Conservation (phyloP, 2,888 invertebrate species). For the Epirrita christyi region DNA sequence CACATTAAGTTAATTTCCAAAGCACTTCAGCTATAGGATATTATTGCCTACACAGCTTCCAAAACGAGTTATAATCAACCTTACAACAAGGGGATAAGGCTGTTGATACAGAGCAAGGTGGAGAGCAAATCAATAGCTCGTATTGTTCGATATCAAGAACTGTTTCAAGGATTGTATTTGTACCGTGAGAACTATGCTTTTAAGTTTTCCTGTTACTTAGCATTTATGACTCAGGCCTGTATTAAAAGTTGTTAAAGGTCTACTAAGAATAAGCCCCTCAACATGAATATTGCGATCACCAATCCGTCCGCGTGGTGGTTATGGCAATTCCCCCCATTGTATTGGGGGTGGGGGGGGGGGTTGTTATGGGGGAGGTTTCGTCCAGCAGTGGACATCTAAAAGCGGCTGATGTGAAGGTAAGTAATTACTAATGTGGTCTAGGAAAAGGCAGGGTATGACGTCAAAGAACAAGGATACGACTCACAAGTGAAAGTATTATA, state of each 20-base stretch:
- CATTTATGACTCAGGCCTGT: neutral
- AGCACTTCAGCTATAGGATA: conserved; percentile 36
- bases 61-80: conserved; percentile 1
- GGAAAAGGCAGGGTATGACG: too few species aligned
- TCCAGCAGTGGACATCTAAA: too few species aligned
- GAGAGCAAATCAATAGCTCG: conserved; percentile 31
- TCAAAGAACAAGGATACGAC: too few species aligned
- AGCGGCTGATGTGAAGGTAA: too few species aligned
- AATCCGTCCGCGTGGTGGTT: too few species aligned
- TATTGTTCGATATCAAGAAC: conserved; percentile 32
- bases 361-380: too few species aligned
- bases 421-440: too few species aligned
- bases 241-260: neutral
- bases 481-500: too few species aligned
- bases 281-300: too few species aligned
- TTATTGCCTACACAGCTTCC: conserved; percentile 29
- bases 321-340: too few species aligned
- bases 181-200: conserved; percentile 30
- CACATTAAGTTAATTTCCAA: conserved; percentile 23
- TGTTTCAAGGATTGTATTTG: conserved; percentile 33
- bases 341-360: too few species aligned
- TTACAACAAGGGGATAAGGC: conserved; percentile 6
- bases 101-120: neutral
- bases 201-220: conserved; percentile 10
- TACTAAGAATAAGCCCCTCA: too few species aligned